These are phyloP conservation scores for Wasmannia auropunctata DNA, from an alignment of 1,140 invertebrate genomes.

Conservation along the genomic window DNA sequence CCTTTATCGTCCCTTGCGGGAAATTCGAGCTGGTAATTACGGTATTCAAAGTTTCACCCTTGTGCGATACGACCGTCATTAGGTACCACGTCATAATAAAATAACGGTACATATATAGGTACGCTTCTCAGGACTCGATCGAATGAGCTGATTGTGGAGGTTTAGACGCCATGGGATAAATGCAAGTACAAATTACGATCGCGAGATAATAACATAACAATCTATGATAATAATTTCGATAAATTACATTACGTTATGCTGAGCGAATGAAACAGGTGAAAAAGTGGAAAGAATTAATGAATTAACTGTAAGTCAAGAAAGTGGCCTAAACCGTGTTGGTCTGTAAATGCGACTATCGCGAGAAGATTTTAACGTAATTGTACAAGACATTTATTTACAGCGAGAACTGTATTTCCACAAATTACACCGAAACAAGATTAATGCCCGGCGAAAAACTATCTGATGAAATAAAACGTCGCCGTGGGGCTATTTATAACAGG, in stretches of 20 bases:
- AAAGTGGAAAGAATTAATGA: not conserved
- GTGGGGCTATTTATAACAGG: conserved; percentile 11
- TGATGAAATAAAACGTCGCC: conserved; percentile 13
- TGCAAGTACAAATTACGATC: not conserved
- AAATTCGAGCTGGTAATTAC: conserved; percentile 44
- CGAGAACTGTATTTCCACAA: not conserved
- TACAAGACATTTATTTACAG: not conserved
- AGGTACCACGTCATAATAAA: not conserved
- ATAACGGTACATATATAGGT: not conserved
- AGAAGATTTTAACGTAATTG: conserved; percentile 12
- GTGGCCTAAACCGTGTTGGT: too few species aligned
- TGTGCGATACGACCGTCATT: not conserved
- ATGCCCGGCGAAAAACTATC: conserved; percentile 12
- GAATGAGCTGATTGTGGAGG: not conserved
- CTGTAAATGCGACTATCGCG: not conserved
- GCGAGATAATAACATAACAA: not conserved
- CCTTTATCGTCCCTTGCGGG: conserved; percentile 37
- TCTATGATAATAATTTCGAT: not conserved
- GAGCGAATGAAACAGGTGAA: not conserved
- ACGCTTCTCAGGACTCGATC: not conserved
- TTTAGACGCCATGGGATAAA: not conserved
- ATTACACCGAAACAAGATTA: conserved; percentile 23
- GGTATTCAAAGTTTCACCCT: conserved; percentile 19
- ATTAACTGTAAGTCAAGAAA: not conserved
- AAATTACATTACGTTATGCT: not conserved